Conservation (phyloP, 64 coral and sea anemone species). For the Montipora foliosa region DNA sequence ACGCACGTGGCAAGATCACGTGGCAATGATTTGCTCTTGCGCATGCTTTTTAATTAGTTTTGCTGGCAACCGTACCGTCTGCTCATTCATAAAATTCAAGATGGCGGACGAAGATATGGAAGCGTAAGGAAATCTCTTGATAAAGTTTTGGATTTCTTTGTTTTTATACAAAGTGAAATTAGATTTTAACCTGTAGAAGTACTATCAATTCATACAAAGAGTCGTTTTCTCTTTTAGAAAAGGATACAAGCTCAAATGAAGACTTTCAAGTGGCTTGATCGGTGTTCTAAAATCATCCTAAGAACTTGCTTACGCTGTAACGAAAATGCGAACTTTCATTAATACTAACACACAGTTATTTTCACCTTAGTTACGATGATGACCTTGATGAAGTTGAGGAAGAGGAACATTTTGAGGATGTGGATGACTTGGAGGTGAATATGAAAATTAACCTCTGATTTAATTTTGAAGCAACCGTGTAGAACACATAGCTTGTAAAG, state of each 20-base stretch:
- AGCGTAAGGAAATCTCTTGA: constrained; percentile 61
- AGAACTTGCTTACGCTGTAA: too few species aligned
- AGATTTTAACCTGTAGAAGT: background rate
- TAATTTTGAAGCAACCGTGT: too few species aligned
- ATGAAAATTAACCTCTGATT: too few species aligned
- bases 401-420: constrained; percentile 95
- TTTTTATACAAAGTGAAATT: background rate
- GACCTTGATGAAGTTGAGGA: constrained; percentile 94
- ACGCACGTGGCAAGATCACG: constrained; percentile 79
- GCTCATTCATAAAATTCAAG: constrained; percentile 51
- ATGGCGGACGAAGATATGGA: constrained; percentile 98
- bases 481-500: too few species aligned
- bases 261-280: too few species aligned
- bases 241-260: too few species aligned
- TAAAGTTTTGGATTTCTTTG: background rate
- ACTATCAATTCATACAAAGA: background rate
- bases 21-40: constrained; percentile 4
- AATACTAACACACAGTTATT: background rate
- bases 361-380: constrained; percentile 57
- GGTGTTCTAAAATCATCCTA: too few species aligned
- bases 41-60: background rate
- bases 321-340: too few species aligned
- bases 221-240: too few species aligned
- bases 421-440: constrained; percentile 94
- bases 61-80: constrained; percentile 15